phyloP scores from a whole-genome alignment of 2,113 vertebrate species.

The Panthera uncia region DNA sequence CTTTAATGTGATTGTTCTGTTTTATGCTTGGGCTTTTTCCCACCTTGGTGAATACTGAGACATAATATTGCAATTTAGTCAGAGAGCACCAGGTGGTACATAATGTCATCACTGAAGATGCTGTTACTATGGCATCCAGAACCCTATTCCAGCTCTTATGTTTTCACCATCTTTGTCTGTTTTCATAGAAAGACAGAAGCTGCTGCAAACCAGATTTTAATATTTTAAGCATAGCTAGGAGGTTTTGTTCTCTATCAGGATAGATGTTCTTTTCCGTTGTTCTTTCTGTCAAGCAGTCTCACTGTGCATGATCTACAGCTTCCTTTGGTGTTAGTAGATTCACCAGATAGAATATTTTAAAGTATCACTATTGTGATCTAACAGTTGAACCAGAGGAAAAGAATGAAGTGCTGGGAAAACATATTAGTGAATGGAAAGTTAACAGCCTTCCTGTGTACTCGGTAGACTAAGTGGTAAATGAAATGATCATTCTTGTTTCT shows the following conservation, averaged over 20 bases:
- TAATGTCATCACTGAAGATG: conserved; percentile 59
- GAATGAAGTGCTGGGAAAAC: conserved; percentile 10
- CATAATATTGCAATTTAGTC: conserved; percentile 61
- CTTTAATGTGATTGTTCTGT: conserved; percentile 61
- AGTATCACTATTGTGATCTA: not conserved
- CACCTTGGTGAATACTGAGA: conserved; percentile 51
- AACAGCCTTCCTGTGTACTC: not conserved
- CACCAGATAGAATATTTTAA: conserved; percentile 34
- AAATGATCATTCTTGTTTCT: not conserved
- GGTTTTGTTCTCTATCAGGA: conserved; percentile 59
- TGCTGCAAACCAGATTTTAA: conserved; percentile 64
- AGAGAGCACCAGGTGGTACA: conserved; percentile 69
- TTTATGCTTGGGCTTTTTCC: conserved; percentile 55
- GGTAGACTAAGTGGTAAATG: not conserved
- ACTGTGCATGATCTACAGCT: not conserved
- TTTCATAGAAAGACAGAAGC: conserved; percentile 61
- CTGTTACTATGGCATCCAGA: conserved; percentile 70
- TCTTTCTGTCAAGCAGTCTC: conserved; percentile 14
- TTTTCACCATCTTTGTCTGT: conserved; percentile 63
- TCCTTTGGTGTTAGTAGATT: not conserved
- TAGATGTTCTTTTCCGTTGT: conserved; percentile 46
- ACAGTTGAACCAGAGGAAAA: conserved; percentile 5
- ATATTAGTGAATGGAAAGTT: not conserved
- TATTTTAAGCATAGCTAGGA: conserved; percentile 65
- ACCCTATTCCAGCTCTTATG: conserved; percentile 51